Evolutionary conservation across 1,140 invertebrate genomes (phyloP).

Genomic region (Brachionus rubens): DNA sequence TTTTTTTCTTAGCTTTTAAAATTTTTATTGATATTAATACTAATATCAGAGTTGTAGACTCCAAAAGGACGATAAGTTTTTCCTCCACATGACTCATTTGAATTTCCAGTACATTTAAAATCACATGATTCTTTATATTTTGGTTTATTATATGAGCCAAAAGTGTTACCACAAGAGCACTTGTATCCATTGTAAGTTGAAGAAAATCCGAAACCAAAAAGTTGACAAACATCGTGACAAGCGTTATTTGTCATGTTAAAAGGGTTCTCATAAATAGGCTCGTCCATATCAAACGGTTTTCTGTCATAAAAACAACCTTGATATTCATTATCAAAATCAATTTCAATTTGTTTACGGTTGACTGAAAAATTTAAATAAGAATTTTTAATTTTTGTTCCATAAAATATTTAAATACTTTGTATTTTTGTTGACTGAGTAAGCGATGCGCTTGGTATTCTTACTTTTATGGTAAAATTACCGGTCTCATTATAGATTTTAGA

Average conservation of each 20-base stretch:
- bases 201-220: background rate
- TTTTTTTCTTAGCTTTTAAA: too few species aligned
- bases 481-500: background rate
- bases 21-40: too few species aligned
- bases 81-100: background rate
- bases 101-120: background rate
- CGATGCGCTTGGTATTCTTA: background rate
- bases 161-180: background rate
- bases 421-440: background rate
- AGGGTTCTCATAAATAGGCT: background rate
- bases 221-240: background rate
- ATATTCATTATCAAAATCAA: background rate
- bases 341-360: background rate
- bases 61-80: background rate
- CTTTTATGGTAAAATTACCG: background rate
- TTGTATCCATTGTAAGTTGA: background rate
- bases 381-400: background rate
- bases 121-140: background rate
- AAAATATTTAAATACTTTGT: background rate
- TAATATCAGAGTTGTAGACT: background rate
- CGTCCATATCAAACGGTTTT: background rate
- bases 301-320: conserved; percentile 16
- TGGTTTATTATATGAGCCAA: background rate
- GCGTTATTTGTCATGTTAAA: background rate
- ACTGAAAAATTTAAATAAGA: background rate